Base-by-base conservation (phyloP, 2,797 vertebrate species). In the Coccyzus lansbergi region DNA sequence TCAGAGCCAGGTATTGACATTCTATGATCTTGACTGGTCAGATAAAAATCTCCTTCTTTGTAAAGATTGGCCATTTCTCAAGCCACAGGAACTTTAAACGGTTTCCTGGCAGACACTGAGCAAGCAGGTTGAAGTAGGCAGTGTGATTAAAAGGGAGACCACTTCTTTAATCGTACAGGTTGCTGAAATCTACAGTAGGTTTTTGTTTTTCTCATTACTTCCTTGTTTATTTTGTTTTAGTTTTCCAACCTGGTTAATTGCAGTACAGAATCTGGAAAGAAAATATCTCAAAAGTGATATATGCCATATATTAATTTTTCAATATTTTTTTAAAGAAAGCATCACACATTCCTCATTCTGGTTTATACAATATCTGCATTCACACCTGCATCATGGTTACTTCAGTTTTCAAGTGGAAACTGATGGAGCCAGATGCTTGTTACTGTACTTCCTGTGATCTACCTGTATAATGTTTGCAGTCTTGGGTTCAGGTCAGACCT, bases 1-100 rank as follows among this genome's bases (percentile, higher is more conserved):
- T 81, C 60, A 93, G 64, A 93, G 42, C 84, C 88, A 90, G 86
- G 78, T 82, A 93, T 48, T 92, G 90, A 95, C 91, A 92, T 90
- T 92, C 92, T 94, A 95, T 94, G 95, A 95, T 91, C 67, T 96
- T 97, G 96, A 96, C 94, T 77, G 86, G 51, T 85, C 52, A 93
- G 89, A 94, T 79, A 90, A 93, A 97, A 83, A 81, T 95, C 87
- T 92, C 91, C 52, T 91, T 97, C 92, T 97, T 95, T 95, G 75
- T 93, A 89, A 95, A 90, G 83, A 36, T 0, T 97, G 97, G 96
- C 92, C 78, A 79, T 86, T 77, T 77, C 93, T 95, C 97, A 97
- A 98, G 71, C 97, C 97, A 96, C 97, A 97, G 77, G 96, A 97
- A 97, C 96, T 97, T 97, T 91, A 94, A 97, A 95, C 94, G 95